Percentiles rank a stretch among this genome's conserved stretches.
Conservation (phyloP, 1,140 invertebrate genomes). For the Zelostemma sp. region DNA sequence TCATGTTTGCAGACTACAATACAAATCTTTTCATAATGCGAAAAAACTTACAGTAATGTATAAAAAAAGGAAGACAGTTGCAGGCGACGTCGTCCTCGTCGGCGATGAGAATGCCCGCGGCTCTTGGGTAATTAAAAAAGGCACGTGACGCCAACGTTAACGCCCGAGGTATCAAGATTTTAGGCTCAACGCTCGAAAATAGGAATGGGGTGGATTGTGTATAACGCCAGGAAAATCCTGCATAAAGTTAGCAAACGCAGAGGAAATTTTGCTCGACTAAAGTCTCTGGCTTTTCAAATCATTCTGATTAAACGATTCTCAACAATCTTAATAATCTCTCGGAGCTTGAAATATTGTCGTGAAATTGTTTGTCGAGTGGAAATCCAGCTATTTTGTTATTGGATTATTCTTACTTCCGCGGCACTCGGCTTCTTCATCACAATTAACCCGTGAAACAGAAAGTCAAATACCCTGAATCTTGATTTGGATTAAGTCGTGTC, state of each 20-base stretch:
- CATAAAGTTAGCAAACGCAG: no score
- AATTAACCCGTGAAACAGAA: neutral
- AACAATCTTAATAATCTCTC: no score
- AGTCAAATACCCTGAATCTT: neutral
- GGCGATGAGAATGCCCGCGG: slow-evolving; percentile 15
- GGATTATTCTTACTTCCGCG: no score
- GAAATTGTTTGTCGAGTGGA: no score
- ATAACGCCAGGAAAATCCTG: neutral
- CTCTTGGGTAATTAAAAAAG: slow-evolving; percentile 47
- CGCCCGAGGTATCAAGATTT: slow-evolving; percentile 14
- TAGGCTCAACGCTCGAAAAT: neutral
- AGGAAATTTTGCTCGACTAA: no score
- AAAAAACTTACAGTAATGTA: neutral
- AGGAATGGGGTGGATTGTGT: neutral
- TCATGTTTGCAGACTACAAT: neutral
- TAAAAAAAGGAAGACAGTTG: neutral
- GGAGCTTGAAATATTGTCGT: no score
- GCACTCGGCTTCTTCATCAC: no score
- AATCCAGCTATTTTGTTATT: no score
- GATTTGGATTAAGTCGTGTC: neutral
- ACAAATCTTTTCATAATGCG: slow-evolving; percentile 6
- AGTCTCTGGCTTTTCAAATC: no score
- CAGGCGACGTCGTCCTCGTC: neutral
- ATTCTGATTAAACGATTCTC: no score
- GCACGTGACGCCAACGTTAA: slow-evolving; percentile 26